These are phyloP conservation scores for Spinibarbus caldwelli DNA, from an alignment of 2,797 vertebrate species.

Conservation along the genomic window DNA sequence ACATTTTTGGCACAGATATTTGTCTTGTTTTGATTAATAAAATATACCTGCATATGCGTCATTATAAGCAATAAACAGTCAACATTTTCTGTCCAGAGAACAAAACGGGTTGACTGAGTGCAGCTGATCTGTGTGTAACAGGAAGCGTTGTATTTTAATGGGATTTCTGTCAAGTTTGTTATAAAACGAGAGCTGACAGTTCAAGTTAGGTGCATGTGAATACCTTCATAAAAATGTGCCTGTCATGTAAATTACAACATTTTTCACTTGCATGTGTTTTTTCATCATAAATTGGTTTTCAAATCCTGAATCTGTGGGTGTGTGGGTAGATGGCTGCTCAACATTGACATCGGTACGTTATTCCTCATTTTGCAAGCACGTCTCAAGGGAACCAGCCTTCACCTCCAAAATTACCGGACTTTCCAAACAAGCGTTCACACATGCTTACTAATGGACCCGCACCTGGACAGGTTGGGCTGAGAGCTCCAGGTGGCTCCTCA, in stretches of 20 bases:
- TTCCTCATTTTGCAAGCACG: slow-evolving; percentile 58
- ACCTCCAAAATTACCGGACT: slow-evolving; percentile 76
- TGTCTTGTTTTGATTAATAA: slow-evolving; percentile 10
- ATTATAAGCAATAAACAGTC: slow-evolving; percentile 7
- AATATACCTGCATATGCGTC: slow-evolving; percentile 1
- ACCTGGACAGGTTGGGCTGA: slow-evolving; percentile 70
- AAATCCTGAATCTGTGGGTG: slow-evolving; percentile 28
- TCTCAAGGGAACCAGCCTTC: slow-evolving; percentile 68
- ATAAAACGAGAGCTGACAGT: slow-evolving; percentile 1
- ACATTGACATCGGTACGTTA: slow-evolving; percentile 28
- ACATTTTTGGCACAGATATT: slow-evolving; percentile 61
- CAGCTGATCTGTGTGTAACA: slow-evolving; percentile 20
- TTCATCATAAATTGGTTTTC: slow-evolving; percentile 23
- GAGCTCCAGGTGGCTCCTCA: slow-evolving; percentile 49
- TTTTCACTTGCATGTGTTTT: background rate
- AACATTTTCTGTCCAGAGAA: background rate
- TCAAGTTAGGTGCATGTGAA: background rate
- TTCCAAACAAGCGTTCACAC: slow-evolving; percentile 70
- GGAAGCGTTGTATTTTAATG: slow-evolving; percentile 41
- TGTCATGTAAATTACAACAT: background rate
- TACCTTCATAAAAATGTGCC: background rate
- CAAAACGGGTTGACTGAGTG: background rate
- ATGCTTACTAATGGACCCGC: slow-evolving; percentile 61
- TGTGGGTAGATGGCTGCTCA: slow-evolving; percentile 6
- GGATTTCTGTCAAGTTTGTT: slow-evolving; percentile 2